Conservation (phyloP, 2,113 vertebrate genomes). For the Indicator indicator region DNA sequence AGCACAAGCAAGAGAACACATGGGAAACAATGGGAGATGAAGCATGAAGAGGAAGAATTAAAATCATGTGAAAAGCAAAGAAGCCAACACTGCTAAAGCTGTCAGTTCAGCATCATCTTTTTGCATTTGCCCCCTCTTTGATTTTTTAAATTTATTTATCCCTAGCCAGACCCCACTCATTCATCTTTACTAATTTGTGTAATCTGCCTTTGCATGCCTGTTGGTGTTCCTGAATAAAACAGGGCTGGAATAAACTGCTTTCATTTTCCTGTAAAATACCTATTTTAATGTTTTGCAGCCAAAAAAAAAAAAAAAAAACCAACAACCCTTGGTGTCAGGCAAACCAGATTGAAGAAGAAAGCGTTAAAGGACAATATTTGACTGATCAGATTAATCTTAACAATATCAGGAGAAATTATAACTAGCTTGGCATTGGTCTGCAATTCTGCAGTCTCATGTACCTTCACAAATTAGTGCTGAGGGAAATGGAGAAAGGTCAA, state of each 20-base stretch:
- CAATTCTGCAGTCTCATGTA: background rate
- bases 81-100: background rate
- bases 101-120: background rate
- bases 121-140: background rate
- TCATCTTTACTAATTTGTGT: background rate
- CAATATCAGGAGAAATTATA: background rate
- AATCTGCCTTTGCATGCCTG: background rate
- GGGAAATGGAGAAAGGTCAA: background rate
- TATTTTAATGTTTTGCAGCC: background rate
- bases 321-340: background rate
- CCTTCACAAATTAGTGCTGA: background rate
- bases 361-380: background rate
- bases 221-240: background rate
- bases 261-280: background rate
- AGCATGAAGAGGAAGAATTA: slow-evolving; percentile 22
- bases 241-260: background rate
- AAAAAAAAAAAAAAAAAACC: background rate
- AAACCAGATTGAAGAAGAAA: background rate
- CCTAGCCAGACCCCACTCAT: background rate
- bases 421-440: background rate
- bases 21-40: background rate
- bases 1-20: background rate
- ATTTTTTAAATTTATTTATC: background rate
- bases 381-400: background rate
- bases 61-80: slow-evolving; percentile 1